Base-by-base conservation (phyloP, 2,888 invertebrate genomes). In the Agapostemon virescens region DNA sequence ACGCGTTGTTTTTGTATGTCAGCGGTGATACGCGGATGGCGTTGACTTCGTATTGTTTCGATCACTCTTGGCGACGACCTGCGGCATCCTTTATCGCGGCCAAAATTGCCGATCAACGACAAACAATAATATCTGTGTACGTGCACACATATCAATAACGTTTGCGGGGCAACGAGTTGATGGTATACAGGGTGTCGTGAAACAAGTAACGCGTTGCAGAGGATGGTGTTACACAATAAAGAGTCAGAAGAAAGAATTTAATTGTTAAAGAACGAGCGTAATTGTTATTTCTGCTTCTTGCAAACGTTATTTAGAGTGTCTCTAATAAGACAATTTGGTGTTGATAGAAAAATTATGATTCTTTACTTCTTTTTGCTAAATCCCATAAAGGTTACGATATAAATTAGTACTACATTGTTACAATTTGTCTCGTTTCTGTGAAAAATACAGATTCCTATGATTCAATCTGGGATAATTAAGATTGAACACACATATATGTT, bases 91-190 rank as follows among this genome's bases (percentile, higher is more conserved):
- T 38, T 42, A 20, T 20, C 42, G 40, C 23, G 11, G 61, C 26
- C 38, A 26, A 1, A n/a, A 36, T 33, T 40, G 68, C 33, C 49
- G 74, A 42, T 49, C 40, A 15, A 42, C 9, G 26, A 42, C 7
- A 63, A 80, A 68, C 61, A 69, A 33, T 67, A 42, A 49, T 79
- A 23, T 64, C 23, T 68, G 68, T 74, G 42, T 45, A 58, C 64
- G 64, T 40, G 73, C 55, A 67, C 64, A 72, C 75, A 81, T 81
- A 81, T 80, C 81, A 79, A 30, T 33, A 52, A n/a, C 23, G 55
- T 55, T 33, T 13, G 69, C 30, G 63, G 26, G 63, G 26, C 33
- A 72, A 52, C 23, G 23, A 26, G 23, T n/a, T 20, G 64, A 17
- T 64, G 52, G 15, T 15, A 63, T 55, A 64, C 61, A 17, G 55